Base-by-base conservation (phyloP, 2,113 vertebrate genomes). In the Dendrocopos noguchii region DNA sequence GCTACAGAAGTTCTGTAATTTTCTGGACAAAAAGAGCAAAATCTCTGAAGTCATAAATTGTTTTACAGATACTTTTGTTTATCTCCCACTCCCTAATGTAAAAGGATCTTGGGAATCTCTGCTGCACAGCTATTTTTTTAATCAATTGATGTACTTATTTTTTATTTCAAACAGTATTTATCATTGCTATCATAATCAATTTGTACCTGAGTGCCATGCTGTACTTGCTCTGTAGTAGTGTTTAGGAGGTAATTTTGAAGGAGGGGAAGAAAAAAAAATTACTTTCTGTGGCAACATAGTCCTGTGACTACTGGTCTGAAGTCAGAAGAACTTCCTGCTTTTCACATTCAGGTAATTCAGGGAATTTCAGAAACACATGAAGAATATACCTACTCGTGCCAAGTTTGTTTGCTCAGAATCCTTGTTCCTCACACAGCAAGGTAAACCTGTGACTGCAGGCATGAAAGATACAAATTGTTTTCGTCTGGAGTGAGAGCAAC, bases 201-300 rank as follows among this genome's bases (percentile, higher is more conserved):
- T 90, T 74, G 44, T 46, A 50, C 10, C 44, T 64, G 8, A 28
- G 12, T 74, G 31, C 33, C 42, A 71, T 33, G n/a, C 68, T 88
- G 65, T 77, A 46, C 9, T 64, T 93, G 36, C 36, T 71, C 7
- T 34, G 9, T 64, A 29, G 31, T 53, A 20, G 15, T 25, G 16
- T 85, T 93, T 74, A 60, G 36, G 53, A 86, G 55, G 47, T 77
- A 33, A 83, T 74, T 90, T 70, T 88, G n/a, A n/a, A 90, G 57
- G 56, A 80, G 80, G 33, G 63, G 80, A 79, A 61, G 7, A 53
- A 4, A 52, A 64, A 59, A 59, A 4, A 5, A 6, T 8, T 64
- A 17, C 24, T 57, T 84, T 67, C 10, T 87, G 79, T 63, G 20
- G 50, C 67, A 16, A 27, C 12, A n/a, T 31, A 75, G 33, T 88